Conservation (phyloP, 2,797 vertebrate species). For the Holocentrus rufus region DNA sequence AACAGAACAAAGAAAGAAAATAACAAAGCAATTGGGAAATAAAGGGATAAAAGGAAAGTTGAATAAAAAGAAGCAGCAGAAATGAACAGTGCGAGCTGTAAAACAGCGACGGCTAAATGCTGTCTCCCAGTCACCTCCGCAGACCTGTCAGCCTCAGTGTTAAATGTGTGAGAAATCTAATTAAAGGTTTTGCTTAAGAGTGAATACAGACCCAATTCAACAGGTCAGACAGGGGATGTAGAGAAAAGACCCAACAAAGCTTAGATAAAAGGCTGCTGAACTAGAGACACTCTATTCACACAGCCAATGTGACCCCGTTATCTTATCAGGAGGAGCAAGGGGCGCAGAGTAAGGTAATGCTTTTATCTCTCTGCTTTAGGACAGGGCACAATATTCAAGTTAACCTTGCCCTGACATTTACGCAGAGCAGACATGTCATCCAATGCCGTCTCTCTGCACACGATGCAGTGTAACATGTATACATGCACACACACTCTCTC, state of each 20-base stretch:
- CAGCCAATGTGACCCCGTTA: constrained; percentile 65
- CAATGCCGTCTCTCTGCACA: constrained; percentile 20
- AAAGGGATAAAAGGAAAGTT: too few relatives aligned
- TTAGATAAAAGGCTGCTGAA: constrained; percentile 48
- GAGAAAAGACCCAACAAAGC: constrained; percentile 43
- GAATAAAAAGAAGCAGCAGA: too few relatives aligned
- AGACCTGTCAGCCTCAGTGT: neutral
- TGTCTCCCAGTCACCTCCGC: constrained; percentile 2
- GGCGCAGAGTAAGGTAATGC: constrained; percentile 51
- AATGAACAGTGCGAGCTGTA: constrained; percentile 34
- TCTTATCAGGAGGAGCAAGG: constrained; percentile 59
- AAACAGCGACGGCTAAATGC: constrained; percentile 5
- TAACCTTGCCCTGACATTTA: constrained; percentile 43
- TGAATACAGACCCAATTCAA: neutral
- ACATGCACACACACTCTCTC: neutral
- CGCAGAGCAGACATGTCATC: constrained; percentile 29
- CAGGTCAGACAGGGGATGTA: constrained; percentile 16
- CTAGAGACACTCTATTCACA: constrained; percentile 42
- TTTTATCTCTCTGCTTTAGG: constrained; percentile 62
- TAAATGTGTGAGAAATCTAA: neutral
- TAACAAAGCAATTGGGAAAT: too few relatives aligned
- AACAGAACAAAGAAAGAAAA: too few relatives aligned
- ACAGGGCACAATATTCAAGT: constrained; percentile 37
- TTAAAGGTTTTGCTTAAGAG: neutral
- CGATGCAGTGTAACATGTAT: constrained; percentile 16